These are phyloP conservation scores for Otocyon megalotis DNA, from an alignment of 2,113 vertebrate species.

Conservation along the genomic window DNA sequence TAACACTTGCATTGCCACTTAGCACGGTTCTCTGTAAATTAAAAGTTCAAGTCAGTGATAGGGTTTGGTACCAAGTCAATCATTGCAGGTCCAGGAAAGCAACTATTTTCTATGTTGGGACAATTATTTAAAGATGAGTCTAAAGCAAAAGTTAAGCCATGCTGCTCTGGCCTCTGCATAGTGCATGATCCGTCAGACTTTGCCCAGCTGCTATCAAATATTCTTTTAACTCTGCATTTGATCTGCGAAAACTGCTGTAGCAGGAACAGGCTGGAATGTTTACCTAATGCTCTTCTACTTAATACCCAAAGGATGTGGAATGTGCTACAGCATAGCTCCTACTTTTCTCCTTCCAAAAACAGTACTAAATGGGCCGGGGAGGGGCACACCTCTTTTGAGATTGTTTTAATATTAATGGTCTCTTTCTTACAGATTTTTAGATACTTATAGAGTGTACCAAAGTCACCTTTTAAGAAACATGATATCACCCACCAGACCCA, in stretches of 20 bases:
- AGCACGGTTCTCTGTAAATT: background rate
- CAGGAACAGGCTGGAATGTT: conserved; percentile 74
- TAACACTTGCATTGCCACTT: background rate
- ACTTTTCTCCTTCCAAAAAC: conserved; percentile 14
- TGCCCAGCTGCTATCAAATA: conserved; percentile 62
- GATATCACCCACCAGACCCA: background rate
- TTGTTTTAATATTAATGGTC: background rate
- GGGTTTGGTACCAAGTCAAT: background rate
- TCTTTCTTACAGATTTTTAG: background rate
- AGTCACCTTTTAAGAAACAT: background rate
- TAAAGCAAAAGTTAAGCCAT: conserved; percentile 35
- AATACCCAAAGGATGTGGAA: conserved; percentile 53
- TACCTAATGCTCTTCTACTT: conserved; percentile 71
- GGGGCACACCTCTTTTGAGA: background rate
- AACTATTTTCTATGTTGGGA: background rate
- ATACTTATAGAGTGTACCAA: background rate
- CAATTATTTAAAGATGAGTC: conserved; percentile 42
- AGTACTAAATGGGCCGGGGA: background rate
- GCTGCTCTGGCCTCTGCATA: conserved; percentile 52
- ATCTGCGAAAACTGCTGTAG: conserved; percentile 46
- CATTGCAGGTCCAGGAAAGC: background rate
- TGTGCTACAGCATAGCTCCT: conserved; percentile 29
- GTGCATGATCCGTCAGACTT: conserved; percentile 54
- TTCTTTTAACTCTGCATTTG: conserved; percentile 69
- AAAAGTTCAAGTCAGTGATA: background rate